Evolutionary conservation across 1,140 invertebrate genomes (phyloP).

Genomic region (Drosophila trapezifrons): DNA sequence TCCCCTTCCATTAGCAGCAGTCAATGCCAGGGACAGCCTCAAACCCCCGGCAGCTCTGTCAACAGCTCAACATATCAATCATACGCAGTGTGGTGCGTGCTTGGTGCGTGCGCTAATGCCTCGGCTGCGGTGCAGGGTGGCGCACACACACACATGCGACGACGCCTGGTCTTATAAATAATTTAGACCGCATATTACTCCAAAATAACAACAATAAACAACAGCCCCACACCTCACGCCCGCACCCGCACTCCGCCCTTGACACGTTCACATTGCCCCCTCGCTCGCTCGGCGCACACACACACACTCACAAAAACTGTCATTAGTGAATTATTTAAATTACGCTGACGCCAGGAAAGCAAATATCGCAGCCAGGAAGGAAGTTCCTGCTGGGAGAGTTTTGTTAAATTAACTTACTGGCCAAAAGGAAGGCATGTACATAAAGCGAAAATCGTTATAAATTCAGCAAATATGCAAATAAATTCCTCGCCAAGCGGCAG

Average conservation of each 20-base stretch:
- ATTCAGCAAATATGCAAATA: constrained; percentile 34
- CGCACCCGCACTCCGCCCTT: constrained; percentile 7
- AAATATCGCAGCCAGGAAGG: constrained; percentile 40
- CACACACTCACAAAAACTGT: constrained; percentile 31
- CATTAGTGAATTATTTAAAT: constrained; percentile 78
- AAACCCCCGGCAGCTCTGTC: constrained; percentile 58
- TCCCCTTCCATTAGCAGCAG: constrained; percentile 27
- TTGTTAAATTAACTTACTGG: constrained; percentile 63
- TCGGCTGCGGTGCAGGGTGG: constrained; percentile 29
- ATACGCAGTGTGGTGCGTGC: constrained; percentile 73
- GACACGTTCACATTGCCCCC: too few relatives aligned
- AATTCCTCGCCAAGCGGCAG: constrained; percentile 71
- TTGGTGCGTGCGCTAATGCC: constrained; percentile 57
- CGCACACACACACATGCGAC: constrained; percentile 37
- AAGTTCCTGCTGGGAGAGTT: constrained; percentile 48
- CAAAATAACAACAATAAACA: constrained; percentile 49
- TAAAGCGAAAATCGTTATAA: constrained; percentile 24
- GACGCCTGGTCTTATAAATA: constrained; percentile 67
- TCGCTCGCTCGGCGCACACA: neutral
- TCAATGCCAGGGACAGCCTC: constrained; percentile 23
- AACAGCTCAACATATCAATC: constrained; percentile 81
- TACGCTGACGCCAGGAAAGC: constrained; percentile 39
- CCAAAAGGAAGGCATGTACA: constrained; percentile 10
- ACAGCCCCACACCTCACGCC: neutral
- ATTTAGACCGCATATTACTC: constrained; percentile 68